A percentile compares a stretch with the other conserved stretches of the same genome.
These are phyloP conservation scores for Synanthedon andrenaeformis DNA, from an alignment of 2,888 invertebrate species.

Conservation along the genomic window DNA sequence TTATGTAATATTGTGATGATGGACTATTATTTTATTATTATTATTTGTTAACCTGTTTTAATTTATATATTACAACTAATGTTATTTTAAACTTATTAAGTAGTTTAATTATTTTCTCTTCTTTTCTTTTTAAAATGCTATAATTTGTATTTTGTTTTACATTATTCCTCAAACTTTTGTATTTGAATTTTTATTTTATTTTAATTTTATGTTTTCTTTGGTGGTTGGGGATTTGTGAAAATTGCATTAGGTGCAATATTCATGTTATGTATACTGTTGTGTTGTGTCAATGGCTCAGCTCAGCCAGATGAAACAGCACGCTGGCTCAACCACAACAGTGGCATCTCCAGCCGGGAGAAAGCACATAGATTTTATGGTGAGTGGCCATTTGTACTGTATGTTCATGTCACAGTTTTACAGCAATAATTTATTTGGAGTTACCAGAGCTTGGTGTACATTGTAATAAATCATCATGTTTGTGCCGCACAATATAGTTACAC, in stretches of 20 bases:
- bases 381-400: conserved; percentile 14
- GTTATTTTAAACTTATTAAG: too few species aligned
- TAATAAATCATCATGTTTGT: not conserved
- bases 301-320: conserved; percentile 64
- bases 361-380: conserved; percentile 67
- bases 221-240: conserved; percentile 61
- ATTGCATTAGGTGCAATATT: conserved; percentile 65
- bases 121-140: conserved; percentile 1
- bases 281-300: conserved; percentile 68
- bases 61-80: too few species aligned
- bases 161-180: conserved; percentile 15
- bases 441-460: not conserved
- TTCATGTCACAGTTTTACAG: not conserved
- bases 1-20: too few species aligned
- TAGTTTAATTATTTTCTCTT: not conserved
- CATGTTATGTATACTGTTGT: conserved; percentile 70
- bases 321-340: conserved; percentile 60
- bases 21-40: too few species aligned
- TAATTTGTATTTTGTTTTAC: conserved; percentile 7
- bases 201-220: conserved; percentile 61
- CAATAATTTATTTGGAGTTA: not conserved
- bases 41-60: too few species aligned
- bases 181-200: conserved; percentile 23
- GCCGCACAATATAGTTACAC: not conserved
- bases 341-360: conserved; percentile 41